phyloP scores from a whole-genome alignment of 1,140 invertebrate species.

The Helicoverpa zea region DNA sequence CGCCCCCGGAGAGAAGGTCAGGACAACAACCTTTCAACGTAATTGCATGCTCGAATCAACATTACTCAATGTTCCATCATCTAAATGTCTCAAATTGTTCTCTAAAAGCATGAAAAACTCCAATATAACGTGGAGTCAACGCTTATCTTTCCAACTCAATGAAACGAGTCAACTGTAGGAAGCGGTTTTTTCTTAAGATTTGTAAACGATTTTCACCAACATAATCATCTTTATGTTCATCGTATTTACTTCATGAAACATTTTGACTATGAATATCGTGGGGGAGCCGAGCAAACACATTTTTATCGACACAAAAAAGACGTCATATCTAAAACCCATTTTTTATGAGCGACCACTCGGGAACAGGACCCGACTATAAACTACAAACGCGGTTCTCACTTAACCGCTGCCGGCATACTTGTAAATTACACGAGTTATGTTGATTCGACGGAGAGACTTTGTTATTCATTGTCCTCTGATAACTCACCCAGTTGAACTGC shows the following conservation, averaged over 20 bases:
- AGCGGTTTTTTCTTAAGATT: conserved; percentile 28
- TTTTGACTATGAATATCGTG: conserved; percentile 3
- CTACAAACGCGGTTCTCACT: conserved; percentile 26
- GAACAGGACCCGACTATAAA: conserved; percentile 25
- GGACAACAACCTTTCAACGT: background rate
- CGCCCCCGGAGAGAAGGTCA: conserved; percentile 71
- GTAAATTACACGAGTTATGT: conserved; percentile 17
- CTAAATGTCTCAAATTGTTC: conserved; percentile 16
- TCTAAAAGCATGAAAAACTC: conserved; percentile 18
- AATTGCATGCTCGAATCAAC: background rate
- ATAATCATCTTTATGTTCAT: conserved; percentile 22
- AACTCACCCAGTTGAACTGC: background rate
- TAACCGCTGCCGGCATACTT: background rate
- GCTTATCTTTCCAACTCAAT: conserved; percentile 43
- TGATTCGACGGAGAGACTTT: conserved; percentile 9
- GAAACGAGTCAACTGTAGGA: conserved; percentile 18
- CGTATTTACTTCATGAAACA: conserved; percentile 14
- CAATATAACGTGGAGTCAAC: conserved; percentile 28
- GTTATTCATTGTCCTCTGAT: conserved; percentile 24
- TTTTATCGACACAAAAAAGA: conserved; percentile 14
- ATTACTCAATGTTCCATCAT: background rate
- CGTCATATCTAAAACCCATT: conserved; percentile 34
- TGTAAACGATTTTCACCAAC: conserved; percentile 25
- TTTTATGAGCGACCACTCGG: conserved; percentile 27
- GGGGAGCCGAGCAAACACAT: conserved; percentile 23